Evolutionary conservation across 2,797 vertebrate species (phyloP), one percentile per base, ranked within the genome.

Genomic region (Nothura maculosa): DNA sequence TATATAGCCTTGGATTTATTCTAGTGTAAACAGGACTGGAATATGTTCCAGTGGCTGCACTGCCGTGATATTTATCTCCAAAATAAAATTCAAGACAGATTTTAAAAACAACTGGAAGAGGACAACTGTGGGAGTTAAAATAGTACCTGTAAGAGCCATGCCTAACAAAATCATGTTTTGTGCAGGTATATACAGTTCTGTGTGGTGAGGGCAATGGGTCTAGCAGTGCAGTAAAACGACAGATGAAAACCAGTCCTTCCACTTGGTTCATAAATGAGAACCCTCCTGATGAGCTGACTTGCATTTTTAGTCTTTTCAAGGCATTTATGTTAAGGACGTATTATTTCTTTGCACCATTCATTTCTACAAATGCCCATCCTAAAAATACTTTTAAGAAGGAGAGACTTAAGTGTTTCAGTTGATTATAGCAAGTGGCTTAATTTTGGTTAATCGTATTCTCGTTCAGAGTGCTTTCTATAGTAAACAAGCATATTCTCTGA

Each of bases 41-140:
- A 28, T 84, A 57, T 43, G 64, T 91, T 93, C 85, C 67, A 79
- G 25, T 91, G 61, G 57, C 60, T 91, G 32, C 67, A 43, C 32
- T 87, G 43, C 63, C 89, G n/a, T 81, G 85, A 93, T 92, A 82
- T 32, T 91, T 94, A 92, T 92, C 85, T 95, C 78, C 75, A 87
- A 90, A 92, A 81, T 79, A 94, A 94, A 87, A 85, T 45, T 61
- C 67, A 83, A 82, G 68, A 32, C 32, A 45, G 50, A 30, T 70
- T 88, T 90, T 73, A 22, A 79, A 92, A 96, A 76, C 36, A 70
- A 74, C 32, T 85, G 43, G 43, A 85, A 85, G 76, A 90, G 18
- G 60, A 58, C 0, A 0, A 5, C 0, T 50, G 22, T 30, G 28
- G 21, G 57, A 81, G 42, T 38, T 74, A 28, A 85, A 84, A 54